These are phyloP conservation scores for Onychomys torridus DNA, from an alignment of 2,797 vertebrate species.

Conservation along the genomic window DNA sequence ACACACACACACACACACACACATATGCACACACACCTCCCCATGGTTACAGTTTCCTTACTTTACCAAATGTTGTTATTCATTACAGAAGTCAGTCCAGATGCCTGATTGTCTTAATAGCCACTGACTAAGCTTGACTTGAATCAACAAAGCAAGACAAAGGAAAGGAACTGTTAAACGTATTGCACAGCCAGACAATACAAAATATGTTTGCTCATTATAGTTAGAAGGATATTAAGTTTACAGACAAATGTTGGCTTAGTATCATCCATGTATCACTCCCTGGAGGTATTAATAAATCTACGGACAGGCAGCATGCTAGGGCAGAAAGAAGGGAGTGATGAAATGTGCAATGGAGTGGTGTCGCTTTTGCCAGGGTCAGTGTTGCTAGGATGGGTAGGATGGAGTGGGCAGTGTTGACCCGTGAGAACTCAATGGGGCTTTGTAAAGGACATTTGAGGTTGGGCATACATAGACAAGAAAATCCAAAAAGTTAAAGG, in stretches of 20 bases:
- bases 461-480: not conserved
- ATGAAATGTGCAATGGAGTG: not conserved
- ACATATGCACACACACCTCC: not conserved
- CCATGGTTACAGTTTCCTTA: not conserved
- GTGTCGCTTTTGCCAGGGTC: not conserved
- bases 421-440: not conserved
- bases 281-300: not conserved
- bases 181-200: not conserved
- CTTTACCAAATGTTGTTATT: conserved; percentile 5
- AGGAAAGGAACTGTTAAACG: conserved; percentile 3
- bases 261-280: not conserved
- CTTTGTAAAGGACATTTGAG: not conserved
- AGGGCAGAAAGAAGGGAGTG: too few species aligned
- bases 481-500: not conserved
- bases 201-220: not conserved
- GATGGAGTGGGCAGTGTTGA: not conserved
- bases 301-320: not conserved
- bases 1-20: conserved; percentile 3
- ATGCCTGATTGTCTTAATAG: conserved; percentile 30
- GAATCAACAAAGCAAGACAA: conserved; percentile 12
- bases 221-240: not conserved
- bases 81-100: not conserved
- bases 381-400: not conserved
- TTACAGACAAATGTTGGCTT: not conserved
- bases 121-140: not conserved